Evolutionary conservation across 1,140 invertebrate genomes (phyloP).

Genomic region (Drosophila subpulchrella): DNA sequence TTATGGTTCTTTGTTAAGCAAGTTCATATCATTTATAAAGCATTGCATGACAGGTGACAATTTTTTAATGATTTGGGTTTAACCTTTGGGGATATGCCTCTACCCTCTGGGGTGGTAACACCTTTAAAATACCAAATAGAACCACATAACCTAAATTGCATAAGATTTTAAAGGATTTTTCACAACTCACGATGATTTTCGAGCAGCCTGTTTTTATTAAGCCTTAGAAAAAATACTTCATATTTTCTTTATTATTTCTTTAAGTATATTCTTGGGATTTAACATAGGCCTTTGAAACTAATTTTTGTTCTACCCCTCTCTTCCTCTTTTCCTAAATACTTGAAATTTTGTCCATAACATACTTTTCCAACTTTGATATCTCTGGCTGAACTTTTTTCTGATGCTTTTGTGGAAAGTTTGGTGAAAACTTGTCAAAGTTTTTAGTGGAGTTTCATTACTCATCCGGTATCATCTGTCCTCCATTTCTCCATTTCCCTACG

Average conservation of each 20-base stretch:
- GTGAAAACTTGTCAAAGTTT: conserved; percentile 54
- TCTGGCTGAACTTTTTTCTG: conserved; percentile 23
- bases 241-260: background rate
- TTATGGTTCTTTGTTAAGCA: conserved; percentile 22
- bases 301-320: conserved; percentile 9
- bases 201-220: no score
- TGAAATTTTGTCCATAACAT: conserved; percentile 38
- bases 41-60: conserved; percentile 38
- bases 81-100: background rate
- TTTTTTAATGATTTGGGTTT: conserved; percentile 37
- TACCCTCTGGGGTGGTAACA: no score
- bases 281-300: conserved; percentile 28
- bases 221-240: background rate
- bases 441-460: conserved; percentile 63
- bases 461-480: conserved; percentile 49
- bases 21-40: conserved; percentile 45
- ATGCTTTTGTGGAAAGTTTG: conserved; percentile 40
- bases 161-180: no score
- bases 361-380: conserved; percentile 50
- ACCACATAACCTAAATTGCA: no score
- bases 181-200: no score
- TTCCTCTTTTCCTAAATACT: background rate
- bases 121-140: no score
- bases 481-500: conserved; percentile 7
- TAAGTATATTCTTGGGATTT: conserved; percentile 10